Conservation (phyloP, 2,888 invertebrate species). For the Pseudococcus viburni region DNA sequence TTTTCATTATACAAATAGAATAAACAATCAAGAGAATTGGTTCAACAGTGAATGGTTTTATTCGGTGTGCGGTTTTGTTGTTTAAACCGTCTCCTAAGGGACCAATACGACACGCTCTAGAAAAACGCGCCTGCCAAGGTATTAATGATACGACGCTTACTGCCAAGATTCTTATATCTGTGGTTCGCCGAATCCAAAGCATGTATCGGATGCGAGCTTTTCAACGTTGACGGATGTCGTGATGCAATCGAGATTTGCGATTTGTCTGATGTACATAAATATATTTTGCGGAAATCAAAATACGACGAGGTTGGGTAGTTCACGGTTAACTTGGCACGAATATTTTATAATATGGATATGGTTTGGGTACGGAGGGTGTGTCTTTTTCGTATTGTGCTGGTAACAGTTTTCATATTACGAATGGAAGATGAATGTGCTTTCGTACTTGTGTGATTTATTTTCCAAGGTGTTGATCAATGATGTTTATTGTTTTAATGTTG, state of each 20-base stretch:
- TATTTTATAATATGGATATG: background rate
- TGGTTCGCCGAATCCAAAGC: background rate
- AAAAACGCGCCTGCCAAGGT: constrained; percentile 37
- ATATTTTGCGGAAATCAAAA: background rate
- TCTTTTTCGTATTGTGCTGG: too few species aligned
- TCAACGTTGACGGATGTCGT: background rate
- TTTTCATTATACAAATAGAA: constrained; percentile 65
- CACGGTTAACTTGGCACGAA: background rate
- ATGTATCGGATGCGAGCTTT: constrained; percentile 1
- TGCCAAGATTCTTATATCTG: constrained; percentile 23
- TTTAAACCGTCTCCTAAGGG: constrained; percentile 53
- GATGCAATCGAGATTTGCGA: background rate
- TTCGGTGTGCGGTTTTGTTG: constrained; percentile 49
- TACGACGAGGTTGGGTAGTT: background rate
- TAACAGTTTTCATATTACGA: too few species aligned
- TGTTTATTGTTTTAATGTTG: too few species aligned
- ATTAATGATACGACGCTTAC: constrained; percentile 43
- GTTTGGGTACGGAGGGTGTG: too few species aligned
- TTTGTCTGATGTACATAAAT: background rate
- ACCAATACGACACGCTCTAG: constrained; percentile 55
- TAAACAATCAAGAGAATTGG: constrained; percentile 65
- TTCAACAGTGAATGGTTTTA: constrained; percentile 61
- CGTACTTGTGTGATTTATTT: too few species aligned
- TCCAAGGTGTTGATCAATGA: too few species aligned
- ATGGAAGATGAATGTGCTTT: too few species aligned